Evolutionary conservation across 2,888 invertebrate species (phyloP).

Genomic region (Norana najaformis): DNA sequence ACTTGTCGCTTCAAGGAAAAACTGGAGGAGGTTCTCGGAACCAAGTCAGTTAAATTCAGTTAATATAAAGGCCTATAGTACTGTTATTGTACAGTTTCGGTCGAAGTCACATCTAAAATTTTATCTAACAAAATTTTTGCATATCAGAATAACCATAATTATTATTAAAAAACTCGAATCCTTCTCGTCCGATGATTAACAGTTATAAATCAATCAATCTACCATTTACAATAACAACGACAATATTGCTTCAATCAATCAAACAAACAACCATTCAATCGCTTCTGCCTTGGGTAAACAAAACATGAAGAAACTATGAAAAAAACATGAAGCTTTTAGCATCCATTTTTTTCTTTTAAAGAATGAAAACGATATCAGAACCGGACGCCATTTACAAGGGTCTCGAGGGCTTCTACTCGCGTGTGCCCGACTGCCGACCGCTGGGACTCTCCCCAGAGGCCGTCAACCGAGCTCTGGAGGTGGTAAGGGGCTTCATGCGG

Average conservation of each 20-base stretch:
- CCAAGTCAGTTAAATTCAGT: background rate
- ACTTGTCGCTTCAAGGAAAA: background rate
- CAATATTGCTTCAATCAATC: no score
- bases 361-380: background rate
- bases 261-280: no score
- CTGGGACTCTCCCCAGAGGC: background rate
- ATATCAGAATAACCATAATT: no score
- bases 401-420: background rate
- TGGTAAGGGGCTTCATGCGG: background rate
- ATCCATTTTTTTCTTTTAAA: no score
- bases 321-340: no score
- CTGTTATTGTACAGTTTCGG: background rate
- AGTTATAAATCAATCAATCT: no score
- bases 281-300: no score
- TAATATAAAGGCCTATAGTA: rapidly evolving
- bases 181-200: no score
- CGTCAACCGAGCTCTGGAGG: background rate
- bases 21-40: background rate
- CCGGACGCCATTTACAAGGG: background rate
- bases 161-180: no score
- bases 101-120: no score
- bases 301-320: no score
- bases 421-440: background rate
- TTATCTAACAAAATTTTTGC: background rate
- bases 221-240: no score